Evolutionary conservation across 2,797 vertebrate genomes (phyloP), one percentile per base, ranked within the genome.

Genomic region (Pipistrellus pipistrellus): DNA sequence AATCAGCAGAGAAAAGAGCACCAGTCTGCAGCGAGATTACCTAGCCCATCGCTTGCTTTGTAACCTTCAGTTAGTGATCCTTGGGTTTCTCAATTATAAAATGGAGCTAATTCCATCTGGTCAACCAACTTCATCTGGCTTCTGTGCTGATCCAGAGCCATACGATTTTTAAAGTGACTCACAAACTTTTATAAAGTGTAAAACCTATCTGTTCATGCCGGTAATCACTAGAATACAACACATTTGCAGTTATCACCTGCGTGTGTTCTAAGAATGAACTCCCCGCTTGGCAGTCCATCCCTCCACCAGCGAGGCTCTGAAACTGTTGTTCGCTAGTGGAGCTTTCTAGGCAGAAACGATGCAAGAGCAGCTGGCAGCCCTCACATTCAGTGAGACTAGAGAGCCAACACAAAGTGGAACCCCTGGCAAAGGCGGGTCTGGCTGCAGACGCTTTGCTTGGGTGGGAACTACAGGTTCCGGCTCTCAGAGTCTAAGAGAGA

Each of bases 401-500:
- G 64, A 55, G 68, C n/a, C 25, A 69, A 44, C 14, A 51, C 18
- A 32, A 0, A 4, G 38, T 3, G 30, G 38, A 53, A 90, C 44
- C 25, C 8, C 46, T 21, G 57, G 51, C 27, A 44, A 15, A 46
- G 27, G 44, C n/a, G 25, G 80, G 48, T 15, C 73, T 62, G 57
- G 38, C 30, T 32, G 5, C 6, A 80, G 21, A 46, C 0, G 0
- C 55, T 77, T 38, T 14, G 32, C 44, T 17, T 13, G 8, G 38
- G 62, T 48, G 32, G 62, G 44, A 9, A 17, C 4, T 8, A 30
- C 0, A 25, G 41, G 15, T 23, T 72, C 57, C 13, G 4, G 35
- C 66, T 59, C 3, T 55, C 59, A n/a, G 23, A 77, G 41, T 32
- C 30, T 15, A 17, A 4, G 66, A 6, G 0, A 82, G 30, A 3